Conservation (phyloP, 2,888 invertebrate species). For the Nomada fucata region DNA sequence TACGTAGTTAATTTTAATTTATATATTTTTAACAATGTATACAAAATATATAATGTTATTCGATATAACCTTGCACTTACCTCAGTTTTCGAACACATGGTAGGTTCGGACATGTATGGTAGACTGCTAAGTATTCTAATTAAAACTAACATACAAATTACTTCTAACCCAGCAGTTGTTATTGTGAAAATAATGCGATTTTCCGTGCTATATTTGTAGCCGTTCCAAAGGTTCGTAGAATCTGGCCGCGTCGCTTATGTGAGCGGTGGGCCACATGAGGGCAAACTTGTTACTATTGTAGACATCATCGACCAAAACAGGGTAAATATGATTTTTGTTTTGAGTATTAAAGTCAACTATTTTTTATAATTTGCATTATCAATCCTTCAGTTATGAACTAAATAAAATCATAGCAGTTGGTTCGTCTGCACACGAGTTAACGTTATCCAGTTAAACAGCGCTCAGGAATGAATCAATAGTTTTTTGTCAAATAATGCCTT, state of each 20-base stretch:
- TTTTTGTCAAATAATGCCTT: too few species aligned
- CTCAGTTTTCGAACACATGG: constrained; percentile 67
- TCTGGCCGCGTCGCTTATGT: constrained; percentile 98
- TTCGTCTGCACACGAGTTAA: too few species aligned
- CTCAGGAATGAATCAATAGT: too few species aligned
- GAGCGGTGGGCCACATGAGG: constrained; percentile 94
- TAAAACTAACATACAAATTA: background rate
- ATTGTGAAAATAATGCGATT: constrained; percentile 1
- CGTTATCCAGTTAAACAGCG: too few species aligned
- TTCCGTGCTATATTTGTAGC: constrained; percentile 84
- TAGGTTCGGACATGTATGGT: background rate
- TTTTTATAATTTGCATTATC: background rate
- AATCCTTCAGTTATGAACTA: too few species aligned
- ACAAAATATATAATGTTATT: constrained; percentile 18
- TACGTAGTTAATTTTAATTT: background rate
- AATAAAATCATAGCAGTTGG: too few species aligned
- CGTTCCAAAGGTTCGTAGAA: constrained; percentile 97
- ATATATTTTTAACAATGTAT: constrained; percentile 4
- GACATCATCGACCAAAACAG: constrained; percentile 99
- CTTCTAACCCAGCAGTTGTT: background rate
- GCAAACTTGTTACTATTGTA: constrained; percentile 97
- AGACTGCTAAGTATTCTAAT: background rate
- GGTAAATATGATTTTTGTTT: constrained; percentile 84
- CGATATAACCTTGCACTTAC: constrained; percentile 60
- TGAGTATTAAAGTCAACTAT: background rate